Evolutionary conservation across 1,140 invertebrate species (phyloP), one percentile per base, ranked within the genome.

Genomic region (Conus betulinus): DNA sequence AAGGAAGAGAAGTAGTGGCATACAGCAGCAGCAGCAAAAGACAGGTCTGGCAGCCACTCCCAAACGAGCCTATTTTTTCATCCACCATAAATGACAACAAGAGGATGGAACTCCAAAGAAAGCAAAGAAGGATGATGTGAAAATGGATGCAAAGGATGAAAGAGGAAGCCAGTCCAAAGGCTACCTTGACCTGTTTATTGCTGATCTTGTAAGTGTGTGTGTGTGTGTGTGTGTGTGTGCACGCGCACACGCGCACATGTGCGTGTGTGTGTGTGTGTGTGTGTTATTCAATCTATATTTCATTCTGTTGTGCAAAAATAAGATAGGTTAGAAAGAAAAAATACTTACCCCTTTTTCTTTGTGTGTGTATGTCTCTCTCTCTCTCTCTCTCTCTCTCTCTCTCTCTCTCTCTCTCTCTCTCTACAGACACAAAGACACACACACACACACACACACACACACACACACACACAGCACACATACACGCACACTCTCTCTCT

Each of bases 161-260:
- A 60, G n/a, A 53, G n/a, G 63, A 55, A 27, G 55, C 11, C 25
- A 53, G 53, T 71, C 67, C 67, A 71, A 78, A 57, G 67, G 25
- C 15, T 87, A 55, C 23, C 71, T 87, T 57, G 85, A 87, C 25
- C 25, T 87, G 39, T 87, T 87, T n/a, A 87, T 87, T 87, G 85
- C 85, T 78, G 85, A 87, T 52, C 85, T 87, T 27, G 85, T 87
- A 57, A 87, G 53, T 76, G 39, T 39, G 39, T 78, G 76, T 78
- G 76, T 27, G 76, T 78, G 15, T 78, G 76, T 27, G 76, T 78
- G 76, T 78, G 17, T 78, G 76, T 78, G 76, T 78, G 67, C n/a
- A 25, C n/a, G 20, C n/a, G 20, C n/a, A 25, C 67, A 25, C 67
- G 20, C 20, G 67, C 20, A 25, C 39, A 25, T 78, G 76, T 78